Base-by-base conservation (phyloP, 1,140 invertebrate genomes). In the Pseudomyrmex dendroicus region DNA sequence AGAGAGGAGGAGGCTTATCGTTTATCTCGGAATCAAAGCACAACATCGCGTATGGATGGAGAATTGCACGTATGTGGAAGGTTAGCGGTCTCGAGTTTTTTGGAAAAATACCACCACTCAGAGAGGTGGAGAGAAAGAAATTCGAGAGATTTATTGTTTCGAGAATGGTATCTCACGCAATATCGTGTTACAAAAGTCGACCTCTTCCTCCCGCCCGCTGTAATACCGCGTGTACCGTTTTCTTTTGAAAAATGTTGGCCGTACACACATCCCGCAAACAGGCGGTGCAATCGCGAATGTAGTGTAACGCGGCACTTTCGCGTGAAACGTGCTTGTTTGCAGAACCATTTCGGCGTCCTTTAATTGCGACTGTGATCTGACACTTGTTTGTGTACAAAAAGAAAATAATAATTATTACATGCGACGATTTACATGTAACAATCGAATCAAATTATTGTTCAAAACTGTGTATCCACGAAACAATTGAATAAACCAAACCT, bases 11-110 rank as follows among this genome's bases (percentile, higher is more conserved):
- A 83, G 63, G 72, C 54, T 64, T 85, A 86, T 84, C 85, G 83
- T 87, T 87, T 86, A 78, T 64, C 80, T 63, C 56, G 62, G 59
- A 84, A 87, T 86, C 86, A 82, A 84, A 86, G 52, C 76, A 35
- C 35, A 62, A 54, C 59, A 44, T 57, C 61, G 54, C 57, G 67
- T 59, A 86, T 62, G 73, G 72, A 86, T 64, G 61, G 64, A 73
- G 86, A 73, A 84, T 86, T 72, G 82, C 56, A 56, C 54, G 73
- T 83, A 72, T 80, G 76, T 70, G 66, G 44, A 13, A 52, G 50
- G 50, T 35, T 35, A 35, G 66, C 46, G 66, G 76, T 80, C 56
- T 0, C 35, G 56, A 80, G 66, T 80, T 80, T 35, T 35, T 35
- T 20, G 66, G 44, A 44, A 54, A 80, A 80, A 80, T 80, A 44